phyloP scores from a whole-genome alignment of 2,888 invertebrate genomes.

The Rutpela maculata region DNA sequence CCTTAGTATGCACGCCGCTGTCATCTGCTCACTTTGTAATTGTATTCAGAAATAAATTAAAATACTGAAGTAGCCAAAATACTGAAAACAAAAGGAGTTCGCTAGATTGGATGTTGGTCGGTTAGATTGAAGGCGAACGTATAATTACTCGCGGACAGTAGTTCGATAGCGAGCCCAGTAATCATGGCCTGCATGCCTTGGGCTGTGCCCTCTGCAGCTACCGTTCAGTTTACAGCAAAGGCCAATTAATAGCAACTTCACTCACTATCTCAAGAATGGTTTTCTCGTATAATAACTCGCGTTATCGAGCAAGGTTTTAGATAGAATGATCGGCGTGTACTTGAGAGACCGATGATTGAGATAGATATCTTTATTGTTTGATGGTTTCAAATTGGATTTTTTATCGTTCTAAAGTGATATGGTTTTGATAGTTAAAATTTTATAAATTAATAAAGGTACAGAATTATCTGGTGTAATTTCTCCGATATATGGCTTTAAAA shows the following conservation, averaged over 20 bases:
- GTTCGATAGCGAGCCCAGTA: slow-evolving; percentile 70
- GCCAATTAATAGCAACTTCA: slow-evolving; percentile 62
- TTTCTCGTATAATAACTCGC: slow-evolving; percentile 31
- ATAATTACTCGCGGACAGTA: slow-evolving; percentile 72
- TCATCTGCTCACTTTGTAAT: slow-evolving; percentile 48
- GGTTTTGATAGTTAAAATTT: not conserved
- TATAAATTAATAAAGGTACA: too few relatives aligned
- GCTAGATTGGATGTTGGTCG: slow-evolving; percentile 60
- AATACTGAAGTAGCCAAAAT: slow-evolving; percentile 63
- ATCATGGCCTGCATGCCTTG: slow-evolving; percentile 68
- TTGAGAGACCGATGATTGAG: slow-evolving; percentile 27
- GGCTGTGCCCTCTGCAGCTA: slow-evolving; percentile 66
- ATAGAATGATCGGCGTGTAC: slow-evolving; percentile 31
- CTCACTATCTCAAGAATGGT: slow-evolving; percentile 28
- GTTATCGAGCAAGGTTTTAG: slow-evolving; percentile 34
- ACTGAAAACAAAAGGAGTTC: slow-evolving; percentile 49
- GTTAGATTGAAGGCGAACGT: slow-evolving; percentile 68
- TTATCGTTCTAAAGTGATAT: not conserved
- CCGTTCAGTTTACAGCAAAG: slow-evolving; percentile 65
- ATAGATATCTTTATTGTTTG: slow-evolving; percentile 28
- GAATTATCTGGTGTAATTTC: too few relatives aligned
- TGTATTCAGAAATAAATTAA: slow-evolving; percentile 55
- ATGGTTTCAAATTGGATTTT: slow-evolving; percentile 24
- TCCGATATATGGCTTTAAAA: too few relatives aligned
- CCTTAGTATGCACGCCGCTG: slow-evolving; percentile 13